Base-by-base conservation (phyloP, 2,113 vertebrate genomes). In the Cathartes aura region DNA sequence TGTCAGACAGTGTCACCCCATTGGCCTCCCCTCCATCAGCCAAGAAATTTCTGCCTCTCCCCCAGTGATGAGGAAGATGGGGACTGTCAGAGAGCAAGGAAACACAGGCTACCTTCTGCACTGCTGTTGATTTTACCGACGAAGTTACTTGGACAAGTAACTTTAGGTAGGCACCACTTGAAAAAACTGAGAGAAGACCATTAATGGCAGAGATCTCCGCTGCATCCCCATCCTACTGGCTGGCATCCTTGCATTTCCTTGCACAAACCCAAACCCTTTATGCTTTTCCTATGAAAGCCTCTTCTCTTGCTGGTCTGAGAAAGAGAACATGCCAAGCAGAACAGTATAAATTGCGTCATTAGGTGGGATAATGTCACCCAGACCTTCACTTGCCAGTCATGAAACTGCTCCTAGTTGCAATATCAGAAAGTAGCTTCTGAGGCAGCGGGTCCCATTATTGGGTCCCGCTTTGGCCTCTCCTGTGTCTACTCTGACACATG, bases 1-100 rank as follows among this genome's bases (percentile, higher is more conserved):
- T 71, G 50, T 55, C 50, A 90, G 79, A 50, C 38, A 52, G 20
- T 2, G 0, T 36, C 0, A 0, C 29, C 24, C 6, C 0, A 0
- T 27, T 66, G 85, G 45, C 32, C n/a, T 50, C 22, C 6, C 8
- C 40, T 67, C 38, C 30, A 34, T 29, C 36, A 89, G 47, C 63
- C 48, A 92, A 76, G 86, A 82, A 47, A 16, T 18, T 59, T 88
- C 84, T 64, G 58, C 42, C 15, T 67, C 12, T 74, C 21, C 55
- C 4, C 1, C 36, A 32, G 16, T 9, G 15, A 90, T 32, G 58
- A 83, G 36, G 50, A 78, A 47, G 36, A 53, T 29, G 36, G 12
- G 48, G 8, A 29, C 38, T 68, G 6, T 58, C 38, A 86, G 70
- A 85, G 27, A 71, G 34, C 17, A 64, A 48, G 60, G n/a, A 58